Evolutionary conservation across 2,888 invertebrate species (phyloP), one percentile per base, ranked within the genome.

Genomic region (Tetranychus piercei): DNA sequence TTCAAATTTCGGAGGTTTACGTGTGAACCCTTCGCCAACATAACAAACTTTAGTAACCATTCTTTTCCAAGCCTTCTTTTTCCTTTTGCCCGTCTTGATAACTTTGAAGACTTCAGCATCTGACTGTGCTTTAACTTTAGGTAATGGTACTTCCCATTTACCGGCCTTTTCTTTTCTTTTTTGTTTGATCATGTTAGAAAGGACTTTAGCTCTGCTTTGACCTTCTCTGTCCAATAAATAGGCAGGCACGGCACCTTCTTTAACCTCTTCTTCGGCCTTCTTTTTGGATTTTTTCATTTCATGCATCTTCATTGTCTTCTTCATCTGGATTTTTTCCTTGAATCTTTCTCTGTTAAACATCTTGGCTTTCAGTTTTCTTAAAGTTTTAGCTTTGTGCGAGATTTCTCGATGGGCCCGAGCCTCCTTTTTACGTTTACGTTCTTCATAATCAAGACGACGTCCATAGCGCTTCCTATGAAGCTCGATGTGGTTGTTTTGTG

Each of bases 401-500:
- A 90, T 86, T 81, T 91, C 91, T 82, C 97, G 94, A 1, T 93
- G 94, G 82, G 90, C 89, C 79, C 99, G 89, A 6, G 95, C 96
- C 83, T 95, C 94, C 80, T 89, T 89, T 84, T 99, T 99, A 64
- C 99, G 86, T 83, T 92, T 93, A 77, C 92, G 87, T 83, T 99
- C 97, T 84, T 97, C 94, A 88, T 99, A 92, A 85, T 99, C 97
- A 77, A 99, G 87, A 77, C 97, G 88, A 80, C 94, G 88, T 81
- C 99, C 99, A 85, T 94, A 90, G 65, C 97, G 88, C 84, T 97
- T 99, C 82, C 91, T 89, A 83, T 95, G 94, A 78, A 96, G 88
- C 81, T 99, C 99, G 85, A 99, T 97, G 83, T 99, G 94, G 85
- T 99, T 99, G 88, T 99, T 99, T 87, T 99, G 99, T 82, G 95